Conservation (phyloP, 2,888 invertebrate species). For the Agrochola circellaris region DNA sequence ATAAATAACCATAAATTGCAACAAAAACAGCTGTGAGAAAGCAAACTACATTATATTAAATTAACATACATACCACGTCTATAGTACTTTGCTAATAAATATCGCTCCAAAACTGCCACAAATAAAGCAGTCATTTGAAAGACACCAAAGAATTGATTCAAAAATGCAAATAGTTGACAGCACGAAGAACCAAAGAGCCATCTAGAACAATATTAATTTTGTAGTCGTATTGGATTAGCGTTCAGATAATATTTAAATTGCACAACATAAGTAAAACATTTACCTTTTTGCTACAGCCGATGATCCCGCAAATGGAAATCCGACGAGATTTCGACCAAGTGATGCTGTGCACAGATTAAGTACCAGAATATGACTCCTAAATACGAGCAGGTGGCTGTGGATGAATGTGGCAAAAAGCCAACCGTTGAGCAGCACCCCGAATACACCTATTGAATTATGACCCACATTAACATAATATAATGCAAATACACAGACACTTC, state of each 20-base stretch:
- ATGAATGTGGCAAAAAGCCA: slow-evolving; percentile 90
- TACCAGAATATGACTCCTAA: slow-evolving; percentile 89
- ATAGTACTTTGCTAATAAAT: slow-evolving; percentile 85
- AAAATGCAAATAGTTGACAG: slow-evolving; percentile 90
- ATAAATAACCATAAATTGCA: slow-evolving; percentile 21
- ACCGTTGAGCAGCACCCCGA: slow-evolving; percentile 90
- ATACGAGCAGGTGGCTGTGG: slow-evolving; percentile 89
- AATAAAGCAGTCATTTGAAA: slow-evolving; percentile 89
- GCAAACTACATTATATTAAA: neutral
- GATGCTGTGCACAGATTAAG: slow-evolving; percentile 90
- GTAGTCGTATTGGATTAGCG: neutral
- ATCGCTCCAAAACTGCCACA: slow-evolving; percentile 88
- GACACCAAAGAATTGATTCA: slow-evolving; percentile 89
- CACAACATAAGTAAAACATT: neutral
- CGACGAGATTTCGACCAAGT: slow-evolving; percentile 88
- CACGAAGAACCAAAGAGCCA: slow-evolving; percentile 90
- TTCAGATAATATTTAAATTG: neutral
- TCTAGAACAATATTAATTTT: slow-evolving; percentile 77
- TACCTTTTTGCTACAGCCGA: slow-evolving; percentile 90
- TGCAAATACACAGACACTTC: slow-evolving; percentile 26
- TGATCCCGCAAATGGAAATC: slow-evolving; percentile 89
- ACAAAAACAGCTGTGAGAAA: neutral
- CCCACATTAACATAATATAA: slow-evolving; percentile 51
- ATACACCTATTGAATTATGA: slow-evolving; percentile 83
- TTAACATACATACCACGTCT: slow-evolving; percentile 82